Conservation (phyloP, 2,797 vertebrate genomes). For the Thamnophis elegans region DNA sequence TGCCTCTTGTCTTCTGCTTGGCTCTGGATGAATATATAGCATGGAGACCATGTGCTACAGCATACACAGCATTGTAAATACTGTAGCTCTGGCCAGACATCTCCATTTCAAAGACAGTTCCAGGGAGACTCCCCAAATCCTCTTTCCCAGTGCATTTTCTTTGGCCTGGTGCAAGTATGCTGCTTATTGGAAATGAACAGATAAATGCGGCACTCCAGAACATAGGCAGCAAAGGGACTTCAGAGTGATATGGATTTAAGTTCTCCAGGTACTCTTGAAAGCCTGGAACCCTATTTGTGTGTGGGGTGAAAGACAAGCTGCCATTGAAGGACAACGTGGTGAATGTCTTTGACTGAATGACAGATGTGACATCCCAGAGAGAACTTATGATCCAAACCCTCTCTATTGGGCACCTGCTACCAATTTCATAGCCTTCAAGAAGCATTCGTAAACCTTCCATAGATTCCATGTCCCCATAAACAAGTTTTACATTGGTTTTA, state of each 20-base stretch:
- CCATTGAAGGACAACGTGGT: background rate
- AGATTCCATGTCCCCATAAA: background rate
- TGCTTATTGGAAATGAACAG: background rate
- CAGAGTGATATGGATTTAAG: background rate
- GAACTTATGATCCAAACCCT: background rate
- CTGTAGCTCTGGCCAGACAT: background rate
- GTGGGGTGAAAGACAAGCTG: background rate
- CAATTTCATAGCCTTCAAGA: background rate
- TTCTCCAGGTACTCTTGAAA: background rate
- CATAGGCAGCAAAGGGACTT: accelerated
- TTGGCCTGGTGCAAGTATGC: accelerated
- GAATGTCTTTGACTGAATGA: accelerated
- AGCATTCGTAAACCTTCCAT: background rate
- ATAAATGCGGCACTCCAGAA: background rate
- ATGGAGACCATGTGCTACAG: background rate
- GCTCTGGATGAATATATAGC: background rate
- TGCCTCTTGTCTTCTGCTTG: background rate
- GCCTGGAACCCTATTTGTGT: background rate
- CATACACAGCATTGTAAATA: background rate
- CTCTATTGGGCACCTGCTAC: accelerated
- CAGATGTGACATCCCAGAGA: background rate
- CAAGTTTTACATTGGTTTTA: background rate
- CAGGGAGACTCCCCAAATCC: background rate
- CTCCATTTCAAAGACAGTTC: background rate
- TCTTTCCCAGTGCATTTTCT: background rate